Evolutionary conservation across 2,797 vertebrate species (phyloP).

Genomic region (Xyrichtys novacula): DNA sequence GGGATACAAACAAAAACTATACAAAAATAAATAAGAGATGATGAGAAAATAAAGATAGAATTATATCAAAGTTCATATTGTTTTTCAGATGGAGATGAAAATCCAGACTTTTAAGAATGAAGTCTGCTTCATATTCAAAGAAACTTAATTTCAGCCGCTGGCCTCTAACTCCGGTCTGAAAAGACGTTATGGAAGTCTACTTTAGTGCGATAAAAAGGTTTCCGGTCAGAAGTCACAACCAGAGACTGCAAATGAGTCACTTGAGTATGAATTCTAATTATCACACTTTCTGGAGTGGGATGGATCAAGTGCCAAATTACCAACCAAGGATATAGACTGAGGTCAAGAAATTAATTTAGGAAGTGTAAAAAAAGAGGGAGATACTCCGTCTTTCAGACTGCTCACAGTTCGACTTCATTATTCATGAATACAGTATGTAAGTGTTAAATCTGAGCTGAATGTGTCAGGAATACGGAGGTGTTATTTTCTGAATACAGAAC

Average conservation of each 20-base stretch:
- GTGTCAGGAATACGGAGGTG: conserved; percentile 43
- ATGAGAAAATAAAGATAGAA: conserved; percentile 28
- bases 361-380: conserved; percentile 46
- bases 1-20: too few relatives aligned
- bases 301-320: conserved; percentile 80
- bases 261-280: conserved; percentile 82
- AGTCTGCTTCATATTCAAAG: not conserved
- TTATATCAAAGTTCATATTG: conserved; percentile 11
- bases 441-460: conserved; percentile 16
- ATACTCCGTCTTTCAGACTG: conserved; percentile 46
- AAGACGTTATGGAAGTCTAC: conserved; percentile 61
- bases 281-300: conserved; percentile 72
- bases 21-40: too few relatives aligned
- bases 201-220: conserved; percentile 62
- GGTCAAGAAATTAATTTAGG: conserved; percentile 82
- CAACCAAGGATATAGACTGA: conserved; percentile 73
- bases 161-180: conserved; percentile 18
- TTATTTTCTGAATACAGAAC: conserved; percentile 8
- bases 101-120: not conserved
- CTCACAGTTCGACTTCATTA: conserved; percentile 33
- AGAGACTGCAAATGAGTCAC: conserved; percentile 78
- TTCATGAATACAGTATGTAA: conserved; percentile 29
- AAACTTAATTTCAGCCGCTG: conserved; percentile 1
- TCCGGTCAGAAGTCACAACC: conserved; percentile 73
- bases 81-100: not conserved